A percentile compares a stretch with the other conserved stretches of the same genome.
These are phyloP conservation scores for Tapirus terrestris DNA, from an alignment of 2,113 vertebrate species.

Conservation along the genomic window DNA sequence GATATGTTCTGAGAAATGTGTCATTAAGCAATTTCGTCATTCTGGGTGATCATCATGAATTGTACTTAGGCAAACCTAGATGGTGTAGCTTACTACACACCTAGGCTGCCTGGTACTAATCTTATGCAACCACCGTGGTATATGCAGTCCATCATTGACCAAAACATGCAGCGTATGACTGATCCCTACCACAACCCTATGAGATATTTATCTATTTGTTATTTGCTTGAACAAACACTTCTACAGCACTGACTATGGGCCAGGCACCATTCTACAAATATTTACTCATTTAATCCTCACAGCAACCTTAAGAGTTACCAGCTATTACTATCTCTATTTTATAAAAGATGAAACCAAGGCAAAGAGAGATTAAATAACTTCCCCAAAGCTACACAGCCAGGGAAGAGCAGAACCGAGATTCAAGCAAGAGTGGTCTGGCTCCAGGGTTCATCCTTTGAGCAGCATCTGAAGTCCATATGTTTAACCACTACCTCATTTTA, in stretches of 20 bases:
- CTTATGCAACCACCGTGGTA: too few species aligned
- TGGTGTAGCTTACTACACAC: too few species aligned
- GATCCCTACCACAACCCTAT: not conserved
- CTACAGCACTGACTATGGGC: not conserved
- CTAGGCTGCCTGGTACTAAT: too few species aligned
- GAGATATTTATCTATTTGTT: not conserved
- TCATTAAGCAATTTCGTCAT: too few species aligned
- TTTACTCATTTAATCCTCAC: not conserved
- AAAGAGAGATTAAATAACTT: not conserved
- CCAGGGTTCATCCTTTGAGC: not conserved
- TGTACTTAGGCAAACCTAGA: too few species aligned
- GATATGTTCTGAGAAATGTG: too few species aligned
- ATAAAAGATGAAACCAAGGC: not conserved
- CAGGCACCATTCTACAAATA: not conserved
- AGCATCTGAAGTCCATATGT: not conserved
- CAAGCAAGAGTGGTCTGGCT: not conserved
- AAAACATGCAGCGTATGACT: too few species aligned
- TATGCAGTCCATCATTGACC: too few species aligned
- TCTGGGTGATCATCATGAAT: too few species aligned
- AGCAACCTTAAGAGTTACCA: not conserved
- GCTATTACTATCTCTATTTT: not conserved
- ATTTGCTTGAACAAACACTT: not conserved
- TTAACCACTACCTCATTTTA: not conserved
- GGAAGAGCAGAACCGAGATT: not conserved
- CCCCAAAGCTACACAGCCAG: not conserved